Base-by-base conservation (phyloP, 2,113 vertebrate genomes). In the Ancistrus triradiatus region DNA sequence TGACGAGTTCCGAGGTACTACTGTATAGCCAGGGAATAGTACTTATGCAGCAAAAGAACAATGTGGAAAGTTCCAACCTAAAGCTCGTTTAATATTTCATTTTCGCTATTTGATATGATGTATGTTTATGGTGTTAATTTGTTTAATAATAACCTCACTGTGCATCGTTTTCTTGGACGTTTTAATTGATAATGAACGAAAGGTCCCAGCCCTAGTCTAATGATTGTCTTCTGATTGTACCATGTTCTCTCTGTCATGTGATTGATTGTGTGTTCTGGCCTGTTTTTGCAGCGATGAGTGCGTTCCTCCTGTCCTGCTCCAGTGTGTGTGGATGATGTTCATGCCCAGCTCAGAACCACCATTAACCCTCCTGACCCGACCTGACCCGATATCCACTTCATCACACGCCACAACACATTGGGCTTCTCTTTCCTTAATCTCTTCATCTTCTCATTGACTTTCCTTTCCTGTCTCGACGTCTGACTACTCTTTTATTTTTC, bases 221-320 rank as follows among this genome's bases (percentile, higher is more conserved):
- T 35, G 50, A 57, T 28, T 46, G n/a, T 49, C 52, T 51, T 64
- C 19, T n/a, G n/a, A n/a, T n/a, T 44, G 19, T 56, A 33, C 13
- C 6, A 55, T 51, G n/a, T 53, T 52, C 42, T 40, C 56, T 80
- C 74, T 78, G 73, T 83, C 77, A 9, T 57, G 17, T 28, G 31
- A 73, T 37, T 72, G 24, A 62, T 40, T 67, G 13, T 69, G 65
- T 85, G 75, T 84, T 68, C 74, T 77, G 68, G 68, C 76, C 40
- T 78, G 80, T 86, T 76, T 85, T 75, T 72, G 72, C 84, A 86
- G 84, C 83, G 83, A 78, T 88, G 82, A 86, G 74, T 76, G 46
- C 52, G 51, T 35, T 42, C 80, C 67, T 78, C 71, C 67, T 78
- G 75, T 77, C 75, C 51, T 68, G 57, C 57, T 62, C 62, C 51